Evolutionary conservation across 2,113 vertebrate genomes (phyloP), one percentile per base, ranked within the genome.

Genomic region (Hippocampus barbouri): DNA sequence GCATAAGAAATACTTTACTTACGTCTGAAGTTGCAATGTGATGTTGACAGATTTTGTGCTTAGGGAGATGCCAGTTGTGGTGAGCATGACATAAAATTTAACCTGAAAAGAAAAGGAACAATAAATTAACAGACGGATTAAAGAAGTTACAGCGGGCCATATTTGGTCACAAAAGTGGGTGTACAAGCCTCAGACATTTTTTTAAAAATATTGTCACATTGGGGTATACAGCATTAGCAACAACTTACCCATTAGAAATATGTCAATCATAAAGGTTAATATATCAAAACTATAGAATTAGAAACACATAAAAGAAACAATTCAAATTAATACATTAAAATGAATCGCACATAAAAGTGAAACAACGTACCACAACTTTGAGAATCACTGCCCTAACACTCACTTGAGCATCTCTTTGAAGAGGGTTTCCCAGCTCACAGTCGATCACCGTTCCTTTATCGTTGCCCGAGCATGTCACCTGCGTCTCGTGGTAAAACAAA

Each of bases 401-500:
- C 91, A 96, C 96, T 12, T 91, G 93, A 67, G 93, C 92, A 83
- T 95, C 93, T 91, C 93, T 95, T 83, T 91, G 94, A 67, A 98
- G 93, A 60, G 96, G 96, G 78, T 97, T 98, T 89, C 95, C 96
- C 11, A 98, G 92, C 41, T 95, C 93, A 87, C 96, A 97, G 45
- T 93, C 86, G 1, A 92, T 93, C 76, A 87, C 82, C 8, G 94
- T 95, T 30, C 94, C 94, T 8, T 94, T 95, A 2, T 92, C 87
- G 84, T 97, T 95, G 64, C 94, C 92, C 38, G 89, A 86, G 72
- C 95, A 97, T 0, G 86, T 90, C 73, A 95, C 71, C 25, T 91
- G 88, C 54, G 93, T 90, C 73, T 93, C 92, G 95, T 96, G 78
- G 73, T 66, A 45, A 83, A 71, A 43, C 15, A 67, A 65, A 66